Evolutionary conservation across 1,140 invertebrate species (phyloP), one percentile per base, ranked within the genome.

Genomic region (roundworm (Caenorhabditis elegans)): DNA sequence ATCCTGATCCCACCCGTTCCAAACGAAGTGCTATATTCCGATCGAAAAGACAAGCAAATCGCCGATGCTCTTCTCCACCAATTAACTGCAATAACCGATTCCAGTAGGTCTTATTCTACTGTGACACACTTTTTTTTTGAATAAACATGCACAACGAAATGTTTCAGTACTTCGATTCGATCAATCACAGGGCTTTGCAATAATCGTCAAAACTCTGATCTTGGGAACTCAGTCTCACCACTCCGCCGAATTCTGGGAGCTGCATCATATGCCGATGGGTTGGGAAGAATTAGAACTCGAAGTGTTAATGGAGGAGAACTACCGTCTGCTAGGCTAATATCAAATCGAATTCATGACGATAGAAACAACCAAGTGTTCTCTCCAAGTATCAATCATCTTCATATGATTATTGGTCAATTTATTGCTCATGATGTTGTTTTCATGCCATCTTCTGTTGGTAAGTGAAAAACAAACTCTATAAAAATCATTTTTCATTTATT

Each of bases 141-240:
- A n/a, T 11, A 17, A 48, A 17, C 22, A 10, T 22, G 76, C 24
- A 36, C 75, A 19, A 15, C 17, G 8, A 15, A 53, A 76, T 70
- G 17, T 60, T 82, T 78, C 28, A 78, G 76, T 60, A 43, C 39
- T 1, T 17, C 31, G 10, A 77, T 51, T 75, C 92, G 95, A 83
- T 93, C 94, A 0, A 92, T 94, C 43, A 94, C 94, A 0, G 95
- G 95, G 5, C 93, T 95, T 83, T 97, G 95, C 86, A 97, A 96
- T 87, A 96, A 96, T 89, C 89, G 96, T 5, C 92, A 94, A 6
- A 94, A 95, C 86, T 95, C 95, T 0, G 93, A 92, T 80, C 93
- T 94, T 79, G 95, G 94, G 2, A 75, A 47, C 5, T 53, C 82
- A 15, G 48, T 79, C 15, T 47, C 55, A 2, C 43, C 51, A 5